Conservation (phyloP, 2,888 invertebrate species). For the Parasteatoda lunata region DNA sequence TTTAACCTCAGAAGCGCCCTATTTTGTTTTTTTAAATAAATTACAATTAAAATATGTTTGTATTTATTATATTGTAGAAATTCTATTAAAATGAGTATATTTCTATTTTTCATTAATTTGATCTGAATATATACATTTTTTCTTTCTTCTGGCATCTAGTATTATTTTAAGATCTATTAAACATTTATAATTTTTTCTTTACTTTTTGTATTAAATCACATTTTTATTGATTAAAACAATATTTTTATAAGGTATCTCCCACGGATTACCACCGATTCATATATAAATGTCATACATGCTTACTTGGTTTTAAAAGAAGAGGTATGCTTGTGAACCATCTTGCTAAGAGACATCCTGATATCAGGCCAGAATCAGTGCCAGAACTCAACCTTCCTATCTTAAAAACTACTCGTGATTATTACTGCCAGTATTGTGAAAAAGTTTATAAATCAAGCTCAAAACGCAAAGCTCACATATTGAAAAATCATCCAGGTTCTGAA, state of each 20-base stretch:
- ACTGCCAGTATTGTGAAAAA: slow-evolving; percentile 89
- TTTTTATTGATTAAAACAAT: no score
- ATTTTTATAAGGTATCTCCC: slow-evolving; percentile 74
- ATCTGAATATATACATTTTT: no score
- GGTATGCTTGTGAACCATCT: slow-evolving; percentile 91
- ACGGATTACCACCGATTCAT: slow-evolving; percentile 83
- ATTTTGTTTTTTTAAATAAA: no score
- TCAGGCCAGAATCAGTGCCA: slow-evolving; percentile 79
- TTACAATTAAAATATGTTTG: no score
- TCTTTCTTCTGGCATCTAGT: no score
- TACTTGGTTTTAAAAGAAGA: slow-evolving; percentile 85
- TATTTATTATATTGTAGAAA: no score
- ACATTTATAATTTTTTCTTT: no score
- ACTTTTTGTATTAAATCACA: no score
- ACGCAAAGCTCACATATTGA: slow-evolving; percentile 85
- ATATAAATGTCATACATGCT: slow-evolving; percentile 85
- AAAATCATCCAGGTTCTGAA: slow-evolving; percentile 87
- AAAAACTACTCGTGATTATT: slow-evolving; percentile 85
- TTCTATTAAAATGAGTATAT: no score
- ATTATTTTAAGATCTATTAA: no score
- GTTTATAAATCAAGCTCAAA: slow-evolving; percentile 89
- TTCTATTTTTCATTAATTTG: no score
- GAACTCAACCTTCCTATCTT: slow-evolving; percentile 86
- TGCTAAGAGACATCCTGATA: slow-evolving; percentile 81
- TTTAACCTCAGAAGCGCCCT: no score